A percentile compares a stretch with the other conserved stretches of the same genome.
These are phyloP conservation scores for Linepithema humile DNA, from an alignment of 1,140 invertebrate species.

Conservation along the genomic window DNA sequence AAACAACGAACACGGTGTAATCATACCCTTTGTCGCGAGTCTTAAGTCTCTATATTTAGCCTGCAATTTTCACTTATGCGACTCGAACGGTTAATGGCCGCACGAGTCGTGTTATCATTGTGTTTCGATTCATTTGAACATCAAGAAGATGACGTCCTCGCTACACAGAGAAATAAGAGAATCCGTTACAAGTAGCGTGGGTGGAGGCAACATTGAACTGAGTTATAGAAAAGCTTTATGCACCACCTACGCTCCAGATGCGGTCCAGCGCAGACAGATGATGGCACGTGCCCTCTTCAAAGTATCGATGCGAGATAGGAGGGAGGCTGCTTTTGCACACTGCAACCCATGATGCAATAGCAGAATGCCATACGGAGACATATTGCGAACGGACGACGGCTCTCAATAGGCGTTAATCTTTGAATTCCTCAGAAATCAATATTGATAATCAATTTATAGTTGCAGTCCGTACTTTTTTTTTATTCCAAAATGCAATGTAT, in stretches of 20 bases:
- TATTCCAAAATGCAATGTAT: background rate
- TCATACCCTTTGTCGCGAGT: constrained; percentile 24
- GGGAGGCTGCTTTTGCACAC: constrained; percentile 68
- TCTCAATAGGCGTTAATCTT: constrained; percentile 66
- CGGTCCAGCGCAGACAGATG: constrained; percentile 81
- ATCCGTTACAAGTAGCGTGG: background rate
- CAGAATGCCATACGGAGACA: constrained; percentile 66
- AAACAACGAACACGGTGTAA: background rate
- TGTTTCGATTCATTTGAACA: background rate
- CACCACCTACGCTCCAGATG: constrained; percentile 75
- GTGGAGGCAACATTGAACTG: background rate
- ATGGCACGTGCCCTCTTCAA: constrained; percentile 82
- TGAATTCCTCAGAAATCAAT: background rate
- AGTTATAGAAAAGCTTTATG: constrained; percentile 61
- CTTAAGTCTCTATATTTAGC: constrained; percentile 5
- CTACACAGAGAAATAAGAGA: background rate
- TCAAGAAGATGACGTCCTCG: background rate
- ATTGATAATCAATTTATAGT: background rate
- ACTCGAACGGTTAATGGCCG: background rate
- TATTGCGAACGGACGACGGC: constrained; percentile 65
- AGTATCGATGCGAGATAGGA: constrained; percentile 70
- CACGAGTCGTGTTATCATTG: background rate
- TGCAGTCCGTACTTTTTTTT: background rate
- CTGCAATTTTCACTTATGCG: background rate
- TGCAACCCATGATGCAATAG: constrained; percentile 70